Evolutionary conservation across 1,140 invertebrate genomes (phyloP).

Genomic region (Oryzaephilus surinamensis): DNA sequence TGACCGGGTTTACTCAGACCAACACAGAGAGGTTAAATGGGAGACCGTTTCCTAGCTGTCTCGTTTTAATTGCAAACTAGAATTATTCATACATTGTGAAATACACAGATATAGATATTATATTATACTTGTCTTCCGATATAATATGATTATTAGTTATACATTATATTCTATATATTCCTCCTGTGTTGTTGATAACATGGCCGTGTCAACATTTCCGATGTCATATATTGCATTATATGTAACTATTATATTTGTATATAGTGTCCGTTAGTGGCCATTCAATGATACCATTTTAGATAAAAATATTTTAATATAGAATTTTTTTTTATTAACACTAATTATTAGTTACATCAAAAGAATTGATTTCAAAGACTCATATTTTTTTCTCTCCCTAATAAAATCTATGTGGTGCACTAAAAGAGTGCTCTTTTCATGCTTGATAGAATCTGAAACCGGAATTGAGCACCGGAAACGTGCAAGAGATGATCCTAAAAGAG

Average conservation of each 20-base stretch:
- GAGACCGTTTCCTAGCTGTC: conserved; percentile 14
- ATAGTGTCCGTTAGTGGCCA: no score
- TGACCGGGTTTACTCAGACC: conserved; percentile 18
- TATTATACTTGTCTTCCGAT: conserved; percentile 17
- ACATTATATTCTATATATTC: conserved; percentile 14
- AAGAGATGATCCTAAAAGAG: conserved; percentile 4
- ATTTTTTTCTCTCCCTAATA: no score
- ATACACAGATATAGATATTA: conserved; percentile 5
- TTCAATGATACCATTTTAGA: no score
- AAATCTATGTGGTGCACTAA: no score
- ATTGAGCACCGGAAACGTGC: conserved; percentile 8
- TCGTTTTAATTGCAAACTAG: conserved; percentile 9
- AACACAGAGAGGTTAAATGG: conserved; percentile 17
- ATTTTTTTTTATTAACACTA: no score
- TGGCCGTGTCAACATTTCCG: conserved; percentile 25
- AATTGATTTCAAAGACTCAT: no score
- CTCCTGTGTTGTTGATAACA: conserved; percentile 20
- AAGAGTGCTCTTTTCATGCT: no score
- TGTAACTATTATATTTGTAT: no score
- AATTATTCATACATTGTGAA: conserved; percentile 1
- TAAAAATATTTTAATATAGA: no score
- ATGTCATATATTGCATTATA: no score
- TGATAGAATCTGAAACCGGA: no score
- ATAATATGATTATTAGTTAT: conserved; percentile 20
- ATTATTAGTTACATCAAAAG: no score